Conservation (phyloP, 2,888 invertebrate species). For the Diplazon laetatorius region DNA sequence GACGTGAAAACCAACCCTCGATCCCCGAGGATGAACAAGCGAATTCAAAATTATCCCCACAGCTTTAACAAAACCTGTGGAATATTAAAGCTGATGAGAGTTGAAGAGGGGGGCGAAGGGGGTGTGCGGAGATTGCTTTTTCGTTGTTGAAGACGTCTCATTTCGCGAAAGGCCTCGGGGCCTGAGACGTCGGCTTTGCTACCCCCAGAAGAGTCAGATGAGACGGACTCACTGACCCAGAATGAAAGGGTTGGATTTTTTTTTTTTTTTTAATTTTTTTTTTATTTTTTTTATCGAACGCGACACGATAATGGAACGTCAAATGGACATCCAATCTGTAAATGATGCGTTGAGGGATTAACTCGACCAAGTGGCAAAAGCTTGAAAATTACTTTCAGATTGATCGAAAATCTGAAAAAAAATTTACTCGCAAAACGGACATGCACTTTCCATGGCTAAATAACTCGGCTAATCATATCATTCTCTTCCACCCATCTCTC, state of each 20-base stretch:
- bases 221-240: background rate
- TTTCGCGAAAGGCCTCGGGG: constrained; percentile 29
- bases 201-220: background rate
- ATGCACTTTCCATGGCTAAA: too few species aligned
- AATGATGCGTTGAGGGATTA: too few species aligned
- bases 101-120: constrained; percentile 4
- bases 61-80: constrained; percentile 42
- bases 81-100: constrained; percentile 52
- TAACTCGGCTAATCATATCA: too few species aligned
- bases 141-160: constrained; percentile 27
- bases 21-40: constrained; percentile 26
- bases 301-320: too few species aligned
- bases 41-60: constrained; percentile 35
- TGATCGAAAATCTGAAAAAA: too few species aligned
- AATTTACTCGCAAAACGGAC: too few species aligned
- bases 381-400: too few species aligned
- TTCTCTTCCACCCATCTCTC: too few species aligned
- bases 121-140: constrained; percentile 7
- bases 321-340: too few species aligned
- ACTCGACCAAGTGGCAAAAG: too few species aligned
- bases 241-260: background rate
- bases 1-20: constrained; percentile 16
- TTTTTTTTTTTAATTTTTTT: too few species aligned
- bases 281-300: too few species aligned
- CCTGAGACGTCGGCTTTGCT: constrained; percentile 32